Evolutionary conservation across 2,888 invertebrate genomes (phyloP).

Genomic region (Meliscaeva auricollis): DNA sequence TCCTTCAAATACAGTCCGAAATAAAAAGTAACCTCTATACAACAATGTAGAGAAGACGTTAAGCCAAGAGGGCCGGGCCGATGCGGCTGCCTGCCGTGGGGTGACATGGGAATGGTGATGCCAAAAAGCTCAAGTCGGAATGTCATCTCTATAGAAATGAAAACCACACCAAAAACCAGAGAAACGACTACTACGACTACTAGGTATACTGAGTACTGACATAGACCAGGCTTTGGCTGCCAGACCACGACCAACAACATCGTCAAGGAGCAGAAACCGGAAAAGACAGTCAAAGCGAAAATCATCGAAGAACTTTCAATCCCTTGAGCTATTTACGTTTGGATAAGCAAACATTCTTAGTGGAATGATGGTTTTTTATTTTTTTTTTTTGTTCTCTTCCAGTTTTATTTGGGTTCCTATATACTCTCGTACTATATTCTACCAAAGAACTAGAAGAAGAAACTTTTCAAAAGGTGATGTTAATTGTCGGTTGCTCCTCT

Average conservation of each 20-base stretch:
- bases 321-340: slow-evolving; percentile 70
- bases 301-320: slow-evolving; percentile 64
- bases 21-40: slow-evolving; percentile 35
- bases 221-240: slow-evolving; percentile 16
- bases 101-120: not conserved
- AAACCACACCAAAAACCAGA: slow-evolving; percentile 33
- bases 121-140: slow-evolving; percentile 33
- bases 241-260: slow-evolving; percentile 21
- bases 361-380: slow-evolving; percentile 37
- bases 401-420: slow-evolving; percentile 15
- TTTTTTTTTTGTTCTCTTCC: slow-evolving; percentile 10
- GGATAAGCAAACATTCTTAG: slow-evolving; percentile 64
- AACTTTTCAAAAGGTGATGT: slow-evolving; percentile 45
- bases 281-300: slow-evolving; percentile 63
- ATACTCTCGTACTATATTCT: not conserved
- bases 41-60: slow-evolving; percentile 41
- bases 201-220: not conserved
- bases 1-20: slow-evolving; percentile 9
- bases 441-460: not conserved
- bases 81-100: not conserved
- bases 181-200: slow-evolving; percentile 5
- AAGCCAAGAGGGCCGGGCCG: not conserved
- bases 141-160: slow-evolving; percentile 23
- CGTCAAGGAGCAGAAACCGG: slow-evolving; percentile 29
- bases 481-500: slow-evolving; percentile 37